Base-by-base conservation (phyloP, 2,113 vertebrate genomes). In the Dasyurus viverrinus region DNA sequence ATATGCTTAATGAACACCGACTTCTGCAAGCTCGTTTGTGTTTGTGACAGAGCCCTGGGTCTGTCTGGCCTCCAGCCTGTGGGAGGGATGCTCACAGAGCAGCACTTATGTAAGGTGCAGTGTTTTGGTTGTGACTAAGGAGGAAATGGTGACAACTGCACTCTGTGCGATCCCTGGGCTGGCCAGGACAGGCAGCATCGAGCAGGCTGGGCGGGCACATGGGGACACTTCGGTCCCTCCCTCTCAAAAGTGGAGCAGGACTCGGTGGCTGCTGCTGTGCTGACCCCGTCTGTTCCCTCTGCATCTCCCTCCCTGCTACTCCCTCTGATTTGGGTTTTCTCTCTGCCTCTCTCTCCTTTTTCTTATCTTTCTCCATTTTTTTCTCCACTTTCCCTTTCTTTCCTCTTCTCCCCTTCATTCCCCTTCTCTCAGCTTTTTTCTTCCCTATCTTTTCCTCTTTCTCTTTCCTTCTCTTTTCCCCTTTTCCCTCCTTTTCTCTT, bases 221-320 rank as follows among this genome's bases (percentile, higher is more conserved):
- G 25, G 53, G 91, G 91, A 16, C 36, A 16, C 10, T 53, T 30
- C 7, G 1, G 23, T 46, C 48, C 30, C 52, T 53, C 60, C 36
- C 11, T 76, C 60, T 3, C 50, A 27, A 14, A 53, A 46, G 30
- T 0, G 16, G 91, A 89, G 14, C 23, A 36, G 90, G 89, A 24
- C 14, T 48, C 90, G 0, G 4, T 0, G 0, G 22, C 84, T 0
- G 4, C 0, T 2, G 6, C 2, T 2, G 84, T 1, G 3, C 47
- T 90, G 12, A 48, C 47, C 27, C 89, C 89, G 27, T 50, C 46
- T 90, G 24, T 42, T 10, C 36, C n/a, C 47, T 90, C 60, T 68
- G 60, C 14, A 7, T 42, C 68, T 84, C 36, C n/a, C 68, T 84
- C 68, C 42, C 42, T 42, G n/a, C 42, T 84, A 6, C 7, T 84